Conservation (phyloP, 2,888 invertebrate species). For the Vannuccia rotundouncinata region DNA sequence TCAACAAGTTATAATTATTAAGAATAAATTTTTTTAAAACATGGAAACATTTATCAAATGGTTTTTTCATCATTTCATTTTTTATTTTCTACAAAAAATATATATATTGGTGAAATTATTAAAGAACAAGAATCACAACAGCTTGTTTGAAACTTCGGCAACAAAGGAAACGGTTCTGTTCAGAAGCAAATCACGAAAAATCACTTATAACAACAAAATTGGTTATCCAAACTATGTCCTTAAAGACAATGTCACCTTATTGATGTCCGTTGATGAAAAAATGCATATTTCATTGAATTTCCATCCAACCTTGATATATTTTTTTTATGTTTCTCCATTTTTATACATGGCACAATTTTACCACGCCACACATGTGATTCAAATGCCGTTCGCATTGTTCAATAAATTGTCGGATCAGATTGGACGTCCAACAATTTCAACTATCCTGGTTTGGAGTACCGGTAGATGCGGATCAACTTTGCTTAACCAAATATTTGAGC, state of each 20-base stretch:
- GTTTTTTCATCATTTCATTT: too few relatives aligned
- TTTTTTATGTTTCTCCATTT: constrained; percentile 41
- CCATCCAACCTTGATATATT: constrained; percentile 44
- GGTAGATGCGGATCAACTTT: constrained; percentile 48
- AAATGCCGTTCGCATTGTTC: constrained; percentile 49
- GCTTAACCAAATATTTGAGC: constrained; percentile 46
- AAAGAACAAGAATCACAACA: too few relatives aligned
- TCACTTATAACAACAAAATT: constrained; percentile 42
- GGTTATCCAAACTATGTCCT: constrained; percentile 48
- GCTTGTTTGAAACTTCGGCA: too few relatives aligned
- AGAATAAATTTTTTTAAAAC: too few relatives aligned
- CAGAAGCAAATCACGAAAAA: too few relatives aligned
- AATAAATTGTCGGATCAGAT: constrained; percentile 48
- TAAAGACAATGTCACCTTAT: constrained; percentile 46
- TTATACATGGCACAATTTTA: constrained; percentile 47
- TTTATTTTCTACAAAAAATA: too few relatives aligned
- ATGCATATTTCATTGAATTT: constrained; percentile 48
- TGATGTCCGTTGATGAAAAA: constrained; percentile 48
- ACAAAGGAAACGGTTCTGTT: too few relatives aligned
- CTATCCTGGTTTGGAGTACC: constrained; percentile 46
- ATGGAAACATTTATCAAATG: too few relatives aligned
- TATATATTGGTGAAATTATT: too few relatives aligned
- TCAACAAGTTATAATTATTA: too few relatives aligned
- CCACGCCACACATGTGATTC: constrained; percentile 45
- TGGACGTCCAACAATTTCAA: constrained; percentile 47